Percentiles rank a stretch among this genome's conserved stretches.
These are phyloP conservation scores for Pogonocichla stellata DNA, from an alignment of 2,113 vertebrate genomes.

Conservation along the genomic window DNA sequence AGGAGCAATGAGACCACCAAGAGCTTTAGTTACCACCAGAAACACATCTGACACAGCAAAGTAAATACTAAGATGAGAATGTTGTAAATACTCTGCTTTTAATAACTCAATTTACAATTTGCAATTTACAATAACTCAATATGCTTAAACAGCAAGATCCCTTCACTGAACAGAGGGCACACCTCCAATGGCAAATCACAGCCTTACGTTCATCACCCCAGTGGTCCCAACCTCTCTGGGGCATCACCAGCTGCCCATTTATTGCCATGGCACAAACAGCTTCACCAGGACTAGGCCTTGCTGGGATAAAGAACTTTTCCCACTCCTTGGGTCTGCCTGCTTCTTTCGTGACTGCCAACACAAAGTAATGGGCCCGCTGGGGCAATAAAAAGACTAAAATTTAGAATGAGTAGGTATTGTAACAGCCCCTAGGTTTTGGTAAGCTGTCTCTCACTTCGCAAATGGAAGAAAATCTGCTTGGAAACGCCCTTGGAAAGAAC, in stretches of 20 bases:
- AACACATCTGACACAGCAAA: neutral
- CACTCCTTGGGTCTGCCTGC: neutral
- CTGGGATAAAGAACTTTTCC: neutral
- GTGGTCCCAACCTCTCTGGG: neutral
- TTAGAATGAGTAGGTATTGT: neutral
- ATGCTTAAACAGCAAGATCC: neutral
- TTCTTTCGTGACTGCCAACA: neutral
- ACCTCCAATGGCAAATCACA: neutral
- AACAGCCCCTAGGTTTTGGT: neutral
- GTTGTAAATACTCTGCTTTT: neutral
- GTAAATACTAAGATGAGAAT: neutral
- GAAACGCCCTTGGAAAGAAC: neutral
- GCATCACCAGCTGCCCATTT: neutral
- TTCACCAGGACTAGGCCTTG: neutral
- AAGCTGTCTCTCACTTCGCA: neutral
- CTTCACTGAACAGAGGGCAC: neutral
- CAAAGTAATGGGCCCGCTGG: neutral
- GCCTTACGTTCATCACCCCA: neutral
- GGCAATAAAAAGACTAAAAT: neutral
- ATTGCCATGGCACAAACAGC: neutral
- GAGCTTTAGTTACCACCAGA: neutral
- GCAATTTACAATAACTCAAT: neutral
- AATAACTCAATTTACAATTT: neutral
- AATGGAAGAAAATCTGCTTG: constrained; percentile 19
- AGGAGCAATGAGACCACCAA: neutral